Evolutionary conservation across 2,113 vertebrate species (phyloP).

Genomic region (Syngnathus typhle): DNA sequence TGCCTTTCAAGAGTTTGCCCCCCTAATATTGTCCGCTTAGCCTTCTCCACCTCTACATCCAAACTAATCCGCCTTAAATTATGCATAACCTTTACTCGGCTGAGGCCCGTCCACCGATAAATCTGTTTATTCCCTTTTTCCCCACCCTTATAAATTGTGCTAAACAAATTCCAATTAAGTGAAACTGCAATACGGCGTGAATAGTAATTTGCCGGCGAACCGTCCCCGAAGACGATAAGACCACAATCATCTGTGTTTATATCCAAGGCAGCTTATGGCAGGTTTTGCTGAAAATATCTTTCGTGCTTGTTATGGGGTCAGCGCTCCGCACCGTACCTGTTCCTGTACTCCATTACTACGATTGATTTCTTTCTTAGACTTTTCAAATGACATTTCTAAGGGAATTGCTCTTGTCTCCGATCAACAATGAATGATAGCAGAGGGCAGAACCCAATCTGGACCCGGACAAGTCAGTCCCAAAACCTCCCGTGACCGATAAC

Average conservation of each 20-base stretch:
- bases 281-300: constrained; percentile 34
- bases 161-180: constrained; percentile 70
- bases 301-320: constrained; percentile 16
- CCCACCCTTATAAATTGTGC: constrained; percentile 54
- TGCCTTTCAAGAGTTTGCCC: constrained; percentile 3
- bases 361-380: neutral
- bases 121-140: constrained; percentile 66
- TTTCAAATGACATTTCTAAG: constrained; percentile 4
- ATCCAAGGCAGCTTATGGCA: constrained; percentile 38
- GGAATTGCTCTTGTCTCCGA: constrained; percentile 4
- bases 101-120: constrained; percentile 48
- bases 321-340: constrained; percentile 18
- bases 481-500: constrained; percentile 70
- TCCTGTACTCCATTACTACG: neutral
- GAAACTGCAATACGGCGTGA: constrained; percentile 59
- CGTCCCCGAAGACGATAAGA: constrained; percentile 59
- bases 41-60: constrained; percentile 67
- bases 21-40: constrained; percentile 54
- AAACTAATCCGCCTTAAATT: constrained; percentile 66
- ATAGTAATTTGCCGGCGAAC: constrained; percentile 55
- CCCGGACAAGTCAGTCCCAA: constrained; percentile 56
- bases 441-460: constrained; percentile 26
- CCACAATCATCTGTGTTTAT: constrained; percentile 49
- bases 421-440: constrained; percentile 57
- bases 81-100: constrained; percentile 70